A percentile compares a stretch with the other conserved stretches of the same genome.
Evolutionary conservation across 64 coral and sea anemone genomes (phyloP).

Genomic region (Cladopsammia gracilis): DNA sequence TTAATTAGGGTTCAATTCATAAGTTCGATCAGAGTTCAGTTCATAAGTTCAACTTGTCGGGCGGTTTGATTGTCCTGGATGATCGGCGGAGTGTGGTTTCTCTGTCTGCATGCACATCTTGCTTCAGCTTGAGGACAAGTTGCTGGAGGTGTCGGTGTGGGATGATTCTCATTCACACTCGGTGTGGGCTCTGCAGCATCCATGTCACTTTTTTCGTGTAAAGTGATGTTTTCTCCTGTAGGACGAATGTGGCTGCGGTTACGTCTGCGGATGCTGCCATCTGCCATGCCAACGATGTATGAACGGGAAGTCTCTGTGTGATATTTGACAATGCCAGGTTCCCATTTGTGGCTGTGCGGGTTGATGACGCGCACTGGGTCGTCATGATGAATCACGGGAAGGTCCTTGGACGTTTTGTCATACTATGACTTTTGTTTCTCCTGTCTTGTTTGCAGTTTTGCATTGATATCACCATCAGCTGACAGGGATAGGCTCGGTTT

Average conservation of each 20-base stretch:
- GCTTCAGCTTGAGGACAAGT: neutral
- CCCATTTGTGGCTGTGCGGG: constrained; percentile 46
- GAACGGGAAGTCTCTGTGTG: constrained; percentile 22
- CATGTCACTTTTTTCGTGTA: neutral
- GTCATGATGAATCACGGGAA: constrained; percentile 30
- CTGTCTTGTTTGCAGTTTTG: too few species aligned
- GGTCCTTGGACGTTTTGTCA: constrained; percentile 9
- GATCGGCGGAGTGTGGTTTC: too few species aligned
- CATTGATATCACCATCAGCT: too few species aligned
- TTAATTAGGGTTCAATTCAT: too few species aligned
- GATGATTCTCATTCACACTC: too few species aligned
- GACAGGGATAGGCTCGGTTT: too few species aligned
- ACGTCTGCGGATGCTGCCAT: neutral
- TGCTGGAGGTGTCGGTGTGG: neutral
- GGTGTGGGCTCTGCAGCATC: neutral
- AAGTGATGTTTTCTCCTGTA: neutral
- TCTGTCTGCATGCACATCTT: neutral
- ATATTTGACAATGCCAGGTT: constrained; percentile 56
- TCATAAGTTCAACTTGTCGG: too few species aligned
- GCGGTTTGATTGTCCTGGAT: too few species aligned
- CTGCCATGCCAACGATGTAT: neutral
- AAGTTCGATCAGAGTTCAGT: too few species aligned
- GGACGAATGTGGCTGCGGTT: neutral
- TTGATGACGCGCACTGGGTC: constrained; percentile 38
- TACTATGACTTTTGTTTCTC: constrained; percentile 55